Evolutionary conservation across 2,888 invertebrate genomes (phyloP).

Genomic region (Hecatera dysodea): DNA sequence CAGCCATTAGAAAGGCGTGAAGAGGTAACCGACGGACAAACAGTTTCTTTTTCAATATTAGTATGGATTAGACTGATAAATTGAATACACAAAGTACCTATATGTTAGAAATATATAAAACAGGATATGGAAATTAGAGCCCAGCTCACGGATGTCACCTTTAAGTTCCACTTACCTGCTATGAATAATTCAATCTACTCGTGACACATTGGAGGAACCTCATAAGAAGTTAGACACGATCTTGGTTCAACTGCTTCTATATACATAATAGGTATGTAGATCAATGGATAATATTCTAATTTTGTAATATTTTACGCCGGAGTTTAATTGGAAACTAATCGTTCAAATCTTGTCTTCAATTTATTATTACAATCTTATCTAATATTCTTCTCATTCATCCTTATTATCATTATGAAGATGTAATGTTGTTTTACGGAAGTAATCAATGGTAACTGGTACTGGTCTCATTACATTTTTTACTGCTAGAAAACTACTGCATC

Average conservation of each 20-base stretch:
- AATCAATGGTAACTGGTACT: too few relatives aligned
- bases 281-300: slow-evolving; percentile 12
- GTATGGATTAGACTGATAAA: too few relatives aligned
- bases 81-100: background rate
- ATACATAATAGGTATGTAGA: background rate
- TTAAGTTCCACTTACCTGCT: slow-evolving; percentile 35
- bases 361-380: too few relatives aligned
- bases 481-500: too few relatives aligned
- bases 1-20: too few relatives aligned
- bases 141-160: slow-evolving; percentile 53
- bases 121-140: slow-evolving; percentile 51
- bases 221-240: slow-evolving; percentile 22
- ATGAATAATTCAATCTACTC: slow-evolving; percentile 54
- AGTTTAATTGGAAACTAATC: background rate
- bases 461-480: too few relatives aligned
- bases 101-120: slow-evolving; percentile 9
- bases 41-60: too few relatives aligned
- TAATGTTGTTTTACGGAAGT: too few relatives aligned
- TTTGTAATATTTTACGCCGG: background rate
- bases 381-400: background rate
- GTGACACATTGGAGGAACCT: slow-evolving; percentile 25
- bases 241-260: background rate
- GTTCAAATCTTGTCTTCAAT: background rate
- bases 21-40: too few relatives aligned
- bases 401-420: too few relatives aligned